phyloP scores from a whole-genome alignment of 1,140 invertebrate species.

The Myzus persicae region DNA sequence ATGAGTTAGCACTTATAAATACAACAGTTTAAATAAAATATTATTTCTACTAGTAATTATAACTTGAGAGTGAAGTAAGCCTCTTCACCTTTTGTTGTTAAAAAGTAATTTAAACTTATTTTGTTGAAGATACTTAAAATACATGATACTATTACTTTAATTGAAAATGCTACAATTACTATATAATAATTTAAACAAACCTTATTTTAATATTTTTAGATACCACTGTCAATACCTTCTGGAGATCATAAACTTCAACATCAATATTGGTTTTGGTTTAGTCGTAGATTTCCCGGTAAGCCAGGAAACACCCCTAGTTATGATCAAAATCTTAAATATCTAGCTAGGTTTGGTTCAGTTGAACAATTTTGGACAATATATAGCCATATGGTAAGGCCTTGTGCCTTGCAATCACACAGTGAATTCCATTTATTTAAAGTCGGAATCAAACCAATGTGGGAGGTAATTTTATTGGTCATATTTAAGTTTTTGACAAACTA shows the following conservation, averaged over 20 bases:
- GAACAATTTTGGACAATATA: conserved; percentile 98
- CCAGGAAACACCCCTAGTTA: conserved; percentile 73
- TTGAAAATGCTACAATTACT: background rate
- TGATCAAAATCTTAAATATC: conserved; percentile 76
- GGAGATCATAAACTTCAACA: conserved; percentile 88
- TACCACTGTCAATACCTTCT: conserved; percentile 73
- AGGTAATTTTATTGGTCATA: conserved; percentile 54
- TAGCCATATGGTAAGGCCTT: conserved; percentile 87
- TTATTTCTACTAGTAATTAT: background rate
- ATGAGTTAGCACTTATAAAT: background rate
- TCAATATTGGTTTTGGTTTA: conserved; percentile 90
- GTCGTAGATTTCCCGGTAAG: conserved; percentile 76
- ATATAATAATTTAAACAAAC: background rate
- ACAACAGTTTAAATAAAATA: background rate
- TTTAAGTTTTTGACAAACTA: background rate
- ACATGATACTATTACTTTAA: too few relatives aligned
- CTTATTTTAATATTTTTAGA: conserved; percentile 62
- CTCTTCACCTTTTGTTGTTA: background rate
- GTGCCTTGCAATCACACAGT: conserved; percentile 86
- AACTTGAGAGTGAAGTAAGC: background rate
- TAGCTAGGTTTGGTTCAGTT: conserved; percentile 87
- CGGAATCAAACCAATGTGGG: conserved; percentile 81
- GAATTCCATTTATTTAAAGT: conserved; percentile 98
- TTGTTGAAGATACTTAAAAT: too few relatives aligned
- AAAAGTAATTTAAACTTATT: background rate